phyloP scores from a whole-genome alignment of 2,113 vertebrate species.

The Pontoporia blainvillei region DNA sequence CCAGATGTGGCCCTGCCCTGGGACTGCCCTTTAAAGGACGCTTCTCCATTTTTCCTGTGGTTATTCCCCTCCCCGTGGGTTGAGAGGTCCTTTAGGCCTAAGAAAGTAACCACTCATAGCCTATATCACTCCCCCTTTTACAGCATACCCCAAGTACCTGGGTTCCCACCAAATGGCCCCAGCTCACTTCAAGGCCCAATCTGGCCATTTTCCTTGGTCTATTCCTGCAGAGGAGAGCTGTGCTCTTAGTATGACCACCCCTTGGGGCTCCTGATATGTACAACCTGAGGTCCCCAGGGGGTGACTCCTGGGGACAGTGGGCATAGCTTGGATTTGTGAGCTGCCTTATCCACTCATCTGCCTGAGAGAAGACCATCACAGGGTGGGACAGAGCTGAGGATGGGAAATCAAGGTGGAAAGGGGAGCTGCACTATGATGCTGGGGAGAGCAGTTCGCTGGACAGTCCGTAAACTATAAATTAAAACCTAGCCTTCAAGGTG shows the following conservation, averaged over 20 bases:
- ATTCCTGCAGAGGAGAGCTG: neutral
- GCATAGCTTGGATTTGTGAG: neutral
- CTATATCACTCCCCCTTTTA: neutral
- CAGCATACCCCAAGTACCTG: neutral
- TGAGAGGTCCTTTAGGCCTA: neutral
- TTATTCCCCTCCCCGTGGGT: neutral
- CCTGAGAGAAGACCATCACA: neutral
- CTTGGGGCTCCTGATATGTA: neutral
- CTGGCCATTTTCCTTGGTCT: neutral
- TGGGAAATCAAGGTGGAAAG: neutral
- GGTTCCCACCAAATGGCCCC: neutral
- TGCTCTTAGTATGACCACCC: neutral
- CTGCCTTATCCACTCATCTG: neutral
- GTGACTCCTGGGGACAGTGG: neutral
- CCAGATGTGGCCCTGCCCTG: neutral
- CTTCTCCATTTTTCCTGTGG: neutral
- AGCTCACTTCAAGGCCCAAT: neutral
- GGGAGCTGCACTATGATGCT: neutral
- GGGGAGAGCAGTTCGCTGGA: neutral
- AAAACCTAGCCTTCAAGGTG: neutral
- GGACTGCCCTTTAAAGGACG: no score
- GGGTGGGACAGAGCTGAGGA: neutral
- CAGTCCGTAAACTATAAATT: neutral
- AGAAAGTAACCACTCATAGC: neutral
- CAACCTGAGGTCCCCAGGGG: neutral